These are phyloP conservation scores for Tychaedon coryphoeus DNA, from an alignment of 2,113 vertebrate species.

Conservation along the genomic window DNA sequence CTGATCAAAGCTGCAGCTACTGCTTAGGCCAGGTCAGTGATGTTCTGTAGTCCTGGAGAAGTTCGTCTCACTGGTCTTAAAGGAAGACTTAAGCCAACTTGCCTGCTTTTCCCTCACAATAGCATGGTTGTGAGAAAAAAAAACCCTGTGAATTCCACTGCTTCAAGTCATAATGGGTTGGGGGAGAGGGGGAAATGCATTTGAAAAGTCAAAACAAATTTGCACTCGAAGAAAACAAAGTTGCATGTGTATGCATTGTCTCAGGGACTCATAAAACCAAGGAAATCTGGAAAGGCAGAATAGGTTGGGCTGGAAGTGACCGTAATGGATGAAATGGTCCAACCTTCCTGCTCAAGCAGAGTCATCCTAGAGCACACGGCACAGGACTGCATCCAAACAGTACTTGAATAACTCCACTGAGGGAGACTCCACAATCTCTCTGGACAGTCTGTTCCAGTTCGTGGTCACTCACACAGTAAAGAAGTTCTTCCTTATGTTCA, in stretches of 20 bases:
- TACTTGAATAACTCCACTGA: neutral
- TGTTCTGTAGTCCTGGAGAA: neutral
- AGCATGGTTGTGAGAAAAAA: neutral
- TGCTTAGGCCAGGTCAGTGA: neutral
- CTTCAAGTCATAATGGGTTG: neutral
- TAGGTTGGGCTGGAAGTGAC: neutral
- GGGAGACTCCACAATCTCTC: neutral
- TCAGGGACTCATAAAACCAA: neutral
- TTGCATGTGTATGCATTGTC: neutral
- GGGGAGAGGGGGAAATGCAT: neutral
- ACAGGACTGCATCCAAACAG: neutral
- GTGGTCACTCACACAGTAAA: neutral
- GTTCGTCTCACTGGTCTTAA: neutral
- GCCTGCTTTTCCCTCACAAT: neutral
- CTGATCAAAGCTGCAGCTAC: neutral
- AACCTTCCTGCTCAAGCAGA: neutral
- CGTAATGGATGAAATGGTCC: neutral
- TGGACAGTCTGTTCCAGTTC: neutral
- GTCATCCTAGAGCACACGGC: neutral
- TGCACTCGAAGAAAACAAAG: neutral
- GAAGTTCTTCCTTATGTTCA: neutral
- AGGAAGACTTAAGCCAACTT: neutral
- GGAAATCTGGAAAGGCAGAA: neutral
- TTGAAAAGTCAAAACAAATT: neutral
- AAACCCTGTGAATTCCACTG: neutral